Evolutionary conservation across 1,140 invertebrate genomes (phyloP).

Genomic region (Trichonephila clavata): DNA sequence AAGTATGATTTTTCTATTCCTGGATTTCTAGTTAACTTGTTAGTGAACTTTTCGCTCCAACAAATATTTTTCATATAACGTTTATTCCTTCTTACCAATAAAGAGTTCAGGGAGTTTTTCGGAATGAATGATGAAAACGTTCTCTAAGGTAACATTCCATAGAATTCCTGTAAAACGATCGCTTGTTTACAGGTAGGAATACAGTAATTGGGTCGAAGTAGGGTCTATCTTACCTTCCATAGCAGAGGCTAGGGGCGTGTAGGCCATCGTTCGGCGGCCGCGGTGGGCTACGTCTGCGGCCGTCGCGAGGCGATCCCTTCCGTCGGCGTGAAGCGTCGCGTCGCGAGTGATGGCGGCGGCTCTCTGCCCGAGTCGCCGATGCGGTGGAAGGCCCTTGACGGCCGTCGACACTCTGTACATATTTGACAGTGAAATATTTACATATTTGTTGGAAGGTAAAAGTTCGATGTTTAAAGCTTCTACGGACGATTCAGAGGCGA

Average conservation of each 20-base stretch:
- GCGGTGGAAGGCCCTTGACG: conserved; percentile 1
- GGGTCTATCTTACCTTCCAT: no score
- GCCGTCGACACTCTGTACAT: conserved; percentile 60
- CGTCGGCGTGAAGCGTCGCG: background rate
- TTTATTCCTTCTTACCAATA: no score
- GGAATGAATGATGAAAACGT: no score
- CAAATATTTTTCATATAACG: no score
- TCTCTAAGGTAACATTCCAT: no score
- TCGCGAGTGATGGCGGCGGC: background rate
- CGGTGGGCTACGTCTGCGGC: background rate
- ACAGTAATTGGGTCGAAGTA: no score
- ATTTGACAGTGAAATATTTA: conserved; percentile 76
- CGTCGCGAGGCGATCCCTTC: background rate
- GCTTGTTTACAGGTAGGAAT: no score
- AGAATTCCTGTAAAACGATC: no score
- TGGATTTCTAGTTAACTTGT: no score
- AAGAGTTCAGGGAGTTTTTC: no score
- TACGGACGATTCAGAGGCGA: conserved; percentile 57
- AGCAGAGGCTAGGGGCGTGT: background rate
- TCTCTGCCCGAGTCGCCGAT: conserved; percentile 8
- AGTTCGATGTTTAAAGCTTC: conserved; percentile 74
- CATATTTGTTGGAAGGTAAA: conserved; percentile 77
- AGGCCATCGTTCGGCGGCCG: background rate
- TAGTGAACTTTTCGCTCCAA: no score
- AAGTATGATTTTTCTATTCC: no score